Conservation (phyloP, 2,797 vertebrate genomes). For the Mergus octosetaceus region DNA sequence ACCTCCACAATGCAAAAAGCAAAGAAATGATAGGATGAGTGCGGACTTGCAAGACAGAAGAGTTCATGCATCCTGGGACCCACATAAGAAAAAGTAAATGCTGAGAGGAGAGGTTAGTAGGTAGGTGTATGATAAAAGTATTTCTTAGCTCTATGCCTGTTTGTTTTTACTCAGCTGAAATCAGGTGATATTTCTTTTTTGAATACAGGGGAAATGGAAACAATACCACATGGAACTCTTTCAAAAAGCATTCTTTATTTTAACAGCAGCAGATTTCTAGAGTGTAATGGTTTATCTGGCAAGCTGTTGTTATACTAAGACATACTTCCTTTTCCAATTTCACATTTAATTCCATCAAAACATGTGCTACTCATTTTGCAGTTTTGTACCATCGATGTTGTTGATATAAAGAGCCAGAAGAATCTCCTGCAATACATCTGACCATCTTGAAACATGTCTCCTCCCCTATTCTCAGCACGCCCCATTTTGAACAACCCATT, state of each 20-base stretch:
- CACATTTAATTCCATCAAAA: slow-evolving; percentile 16
- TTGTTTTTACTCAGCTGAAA: neutral
- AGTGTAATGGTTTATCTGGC: slow-evolving; percentile 14
- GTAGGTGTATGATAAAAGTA: neutral
- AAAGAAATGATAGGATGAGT: neutral
- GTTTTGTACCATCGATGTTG: neutral
- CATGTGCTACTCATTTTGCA: neutral
- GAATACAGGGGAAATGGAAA: neutral
- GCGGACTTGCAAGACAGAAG: neutral
- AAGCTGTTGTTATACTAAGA: slow-evolving; percentile 9
- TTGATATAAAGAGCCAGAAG: neutral
- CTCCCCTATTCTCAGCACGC: neutral
- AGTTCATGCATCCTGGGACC: neutral
- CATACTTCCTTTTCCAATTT: neutral
- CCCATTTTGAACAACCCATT: fast-evolving
- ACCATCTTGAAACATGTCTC: neutral
- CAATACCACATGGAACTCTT: neutral
- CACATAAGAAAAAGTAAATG: neutral
- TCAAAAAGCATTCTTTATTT: neutral
- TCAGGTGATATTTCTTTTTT: neutral
- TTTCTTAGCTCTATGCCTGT: neutral
- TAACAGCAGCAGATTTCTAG: slow-evolving; percentile 14
- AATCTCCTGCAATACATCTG: neutral
- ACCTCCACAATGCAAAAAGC: neutral
- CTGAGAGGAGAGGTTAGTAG: neutral